These are phyloP conservation scores for Himalopsyche anomala DNA, from an alignment of 2,888 invertebrate species.

Conservation along the genomic window DNA sequence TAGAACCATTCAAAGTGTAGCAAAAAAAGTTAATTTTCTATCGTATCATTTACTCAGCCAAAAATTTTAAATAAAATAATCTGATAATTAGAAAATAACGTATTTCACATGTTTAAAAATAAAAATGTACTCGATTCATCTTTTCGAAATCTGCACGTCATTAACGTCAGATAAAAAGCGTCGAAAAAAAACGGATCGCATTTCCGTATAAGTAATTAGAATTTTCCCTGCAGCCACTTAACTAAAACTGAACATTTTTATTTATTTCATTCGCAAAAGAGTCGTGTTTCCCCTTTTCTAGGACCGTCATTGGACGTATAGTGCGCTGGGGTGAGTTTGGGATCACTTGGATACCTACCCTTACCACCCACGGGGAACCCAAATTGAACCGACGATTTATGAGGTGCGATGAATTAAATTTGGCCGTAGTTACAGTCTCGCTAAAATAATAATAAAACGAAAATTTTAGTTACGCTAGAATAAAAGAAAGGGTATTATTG, in stretches of 20 bases:
- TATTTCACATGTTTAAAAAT: too few species aligned
- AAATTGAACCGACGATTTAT: slow-evolving; percentile 58
- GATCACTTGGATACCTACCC: slow-evolving; percentile 1
- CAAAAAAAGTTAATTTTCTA: too few species aligned
- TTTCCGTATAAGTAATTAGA: too few species aligned
- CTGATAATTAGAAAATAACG: too few species aligned
- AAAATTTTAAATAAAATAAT: too few species aligned
- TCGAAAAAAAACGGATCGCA: too few species aligned
- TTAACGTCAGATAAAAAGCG: too few species aligned
- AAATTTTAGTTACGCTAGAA: slow-evolving; percentile 10
- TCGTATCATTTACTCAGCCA: too few species aligned
- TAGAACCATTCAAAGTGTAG: too few species aligned
- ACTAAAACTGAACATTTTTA: not conserved
- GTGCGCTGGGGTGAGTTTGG: not conserved
- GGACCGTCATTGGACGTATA: slow-evolving; percentile 14
- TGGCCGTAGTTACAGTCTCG: slow-evolving; percentile 45
- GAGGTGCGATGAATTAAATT: slow-evolving; percentile 59
- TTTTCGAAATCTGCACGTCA: too few species aligned
- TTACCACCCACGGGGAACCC: slow-evolving; percentile 37
- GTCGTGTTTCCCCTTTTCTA: not conserved
- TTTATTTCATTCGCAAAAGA: not conserved
- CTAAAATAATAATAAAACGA: slow-evolving; percentile 34
- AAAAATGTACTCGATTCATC: too few species aligned
- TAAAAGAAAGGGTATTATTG: slow-evolving; percentile 27
- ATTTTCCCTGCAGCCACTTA: not conserved